Evolutionary conservation across 2,888 invertebrate species (phyloP).

Genomic region (Polydesmus complanatus): DNA sequence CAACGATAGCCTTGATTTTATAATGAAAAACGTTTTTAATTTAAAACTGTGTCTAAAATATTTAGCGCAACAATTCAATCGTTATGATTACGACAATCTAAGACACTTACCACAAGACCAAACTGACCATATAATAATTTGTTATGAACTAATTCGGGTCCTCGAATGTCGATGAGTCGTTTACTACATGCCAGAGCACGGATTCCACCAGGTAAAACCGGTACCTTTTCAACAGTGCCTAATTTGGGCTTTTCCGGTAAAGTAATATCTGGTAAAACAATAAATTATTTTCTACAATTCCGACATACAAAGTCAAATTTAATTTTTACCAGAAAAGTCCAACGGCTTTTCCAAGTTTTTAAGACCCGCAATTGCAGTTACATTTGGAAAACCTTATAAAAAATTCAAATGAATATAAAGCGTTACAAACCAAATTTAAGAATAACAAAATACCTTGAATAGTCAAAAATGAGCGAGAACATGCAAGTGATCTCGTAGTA

Average conservation of each 20-base stretch:
- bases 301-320: neutral
- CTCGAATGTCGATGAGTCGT: constrained; percentile 67
- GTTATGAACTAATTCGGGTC: constrained; percentile 76
- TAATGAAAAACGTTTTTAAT: constrained; percentile 17
- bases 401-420: neutral
- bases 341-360: neutral
- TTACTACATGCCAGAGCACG: constrained; percentile 75
- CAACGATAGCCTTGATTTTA: constrained; percentile 59
- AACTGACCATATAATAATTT: constrained; percentile 76
- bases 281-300: neutral
- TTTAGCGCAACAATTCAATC: too few species aligned
- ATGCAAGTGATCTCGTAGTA: neutral
- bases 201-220: constrained; percentile 44
- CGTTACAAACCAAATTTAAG: neutral
- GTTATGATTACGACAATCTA: too few species aligned
- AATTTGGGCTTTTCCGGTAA: constrained; percentile 58
- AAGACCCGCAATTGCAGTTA: neutral
- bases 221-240: constrained; percentile 51
- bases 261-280: constrained; percentile 44
- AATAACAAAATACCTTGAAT: neutral
- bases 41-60: too few species aligned
- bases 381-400: neutral
- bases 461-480: neutral
- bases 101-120: constrained; percentile 81
- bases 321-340: neutral